Percentiles rank a stretch among this genome's conserved stretches.
phyloP scores from a whole-genome alignment of 2,888 invertebrate genomes.

The Bedellia somnulentella region DNA sequence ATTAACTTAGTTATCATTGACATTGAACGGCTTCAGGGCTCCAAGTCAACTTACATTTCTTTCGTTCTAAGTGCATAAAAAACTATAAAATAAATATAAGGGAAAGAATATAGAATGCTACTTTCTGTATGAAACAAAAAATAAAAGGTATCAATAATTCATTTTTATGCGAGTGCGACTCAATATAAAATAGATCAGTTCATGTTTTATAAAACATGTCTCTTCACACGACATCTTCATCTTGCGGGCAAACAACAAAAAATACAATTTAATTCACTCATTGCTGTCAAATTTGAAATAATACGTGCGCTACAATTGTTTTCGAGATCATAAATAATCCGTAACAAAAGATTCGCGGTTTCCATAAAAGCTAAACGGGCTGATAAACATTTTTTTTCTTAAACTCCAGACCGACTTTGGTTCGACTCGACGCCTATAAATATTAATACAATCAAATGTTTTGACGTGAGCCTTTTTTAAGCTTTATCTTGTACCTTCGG shows the following conservation, averaged over 20 bases:
- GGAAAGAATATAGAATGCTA: too few relatives aligned
- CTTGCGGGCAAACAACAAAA: conserved; percentile 27
- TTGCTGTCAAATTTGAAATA: conserved; percentile 56
- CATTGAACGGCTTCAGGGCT: too few relatives aligned
- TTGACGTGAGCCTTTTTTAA: conserved; percentile 60
- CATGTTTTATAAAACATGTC: too few relatives aligned
- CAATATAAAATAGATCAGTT: too few relatives aligned
- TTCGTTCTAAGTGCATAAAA: too few relatives aligned
- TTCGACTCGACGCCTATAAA: conserved; percentile 54
- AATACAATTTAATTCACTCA: too few relatives aligned
- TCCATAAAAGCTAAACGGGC: conserved; percentile 59
- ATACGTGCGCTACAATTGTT: conserved; percentile 59
- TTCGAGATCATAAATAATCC: conserved; percentile 53
- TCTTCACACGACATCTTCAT: conserved; percentile 31
- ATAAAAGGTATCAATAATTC: too few relatives aligned
- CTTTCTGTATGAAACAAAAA: too few relatives aligned
- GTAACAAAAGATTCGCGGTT: conserved; percentile 58
- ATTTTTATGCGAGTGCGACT: too few relatives aligned
- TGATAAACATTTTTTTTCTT: conserved; percentile 56
- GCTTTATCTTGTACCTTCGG: conserved; percentile 54
- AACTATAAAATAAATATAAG: too few relatives aligned
- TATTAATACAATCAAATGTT: conserved; percentile 63
- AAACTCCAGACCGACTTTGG: conserved; percentile 39
- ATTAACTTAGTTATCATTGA: too few relatives aligned
- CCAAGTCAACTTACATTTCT: too few relatives aligned